Conservation (phyloP, 2,888 invertebrate species). For the Busseola fusca region DNA sequence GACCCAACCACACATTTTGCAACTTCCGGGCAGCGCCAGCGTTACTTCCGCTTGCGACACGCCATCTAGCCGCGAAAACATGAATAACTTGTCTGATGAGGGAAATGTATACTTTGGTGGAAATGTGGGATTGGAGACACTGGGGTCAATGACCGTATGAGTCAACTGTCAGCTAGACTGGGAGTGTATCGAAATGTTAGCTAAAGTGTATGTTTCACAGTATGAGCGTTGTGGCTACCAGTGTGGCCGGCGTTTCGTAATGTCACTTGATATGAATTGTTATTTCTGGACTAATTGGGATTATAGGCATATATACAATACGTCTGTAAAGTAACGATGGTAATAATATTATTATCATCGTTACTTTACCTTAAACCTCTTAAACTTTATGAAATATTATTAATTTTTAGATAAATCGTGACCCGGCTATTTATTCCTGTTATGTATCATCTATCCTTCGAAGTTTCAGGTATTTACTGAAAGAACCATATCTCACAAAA, state of each 20-base stretch:
- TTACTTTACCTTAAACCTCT: too few relatives aligned
- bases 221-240: background rate
- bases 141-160: slow-evolving; percentile 6
- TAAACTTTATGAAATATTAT: too few relatives aligned
- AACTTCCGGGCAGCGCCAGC: slow-evolving; percentile 52
- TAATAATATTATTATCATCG: background rate
- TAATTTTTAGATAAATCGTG: background rate
- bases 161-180: slow-evolving; percentile 10
- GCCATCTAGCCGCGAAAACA: slow-evolving; percentile 31
- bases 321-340: too few relatives aligned
- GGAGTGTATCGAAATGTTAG: slow-evolving; percentile 4
- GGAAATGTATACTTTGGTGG: slow-evolving; percentile 36
- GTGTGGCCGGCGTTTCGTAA: background rate
- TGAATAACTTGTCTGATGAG: slow-evolving; percentile 28
- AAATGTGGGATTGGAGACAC: slow-evolving; percentile 30
- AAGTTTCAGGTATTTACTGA: background rate
- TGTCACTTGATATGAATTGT: slow-evolving; percentile 12
- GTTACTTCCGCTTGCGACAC: slow-evolving; percentile 62
- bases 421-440: background rate
- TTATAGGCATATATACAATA: background rate
- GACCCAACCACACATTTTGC: slow-evolving; percentile 38
- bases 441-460: background rate
- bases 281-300: background rate
- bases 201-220: slow-evolving; percentile 3
- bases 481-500: slow-evolving; percentile 18